Evolutionary conservation across 2,797 vertebrate species (phyloP).

Genomic region (Tamandua tetradactyla): DNA sequence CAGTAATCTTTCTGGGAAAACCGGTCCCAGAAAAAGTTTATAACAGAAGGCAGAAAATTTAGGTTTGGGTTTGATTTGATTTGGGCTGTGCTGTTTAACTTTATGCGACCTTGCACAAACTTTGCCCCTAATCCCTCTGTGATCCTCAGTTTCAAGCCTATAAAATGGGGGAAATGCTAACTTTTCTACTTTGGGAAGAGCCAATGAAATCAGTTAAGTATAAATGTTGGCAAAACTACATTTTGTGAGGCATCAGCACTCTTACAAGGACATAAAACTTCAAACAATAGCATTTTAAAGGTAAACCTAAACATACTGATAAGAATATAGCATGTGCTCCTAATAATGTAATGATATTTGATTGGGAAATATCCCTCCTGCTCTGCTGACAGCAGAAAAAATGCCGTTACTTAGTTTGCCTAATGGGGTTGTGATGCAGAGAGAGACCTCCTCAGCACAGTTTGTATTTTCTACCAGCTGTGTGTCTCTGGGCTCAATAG

Average conservation of each 20-base stretch:
- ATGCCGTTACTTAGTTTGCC: background rate
- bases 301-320: background rate
- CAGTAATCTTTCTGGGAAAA: background rate
- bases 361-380: background rate
- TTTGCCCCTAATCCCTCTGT: no score
- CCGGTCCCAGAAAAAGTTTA: background rate
- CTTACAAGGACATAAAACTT: background rate
- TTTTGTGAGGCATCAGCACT: background rate
- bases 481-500: background rate
- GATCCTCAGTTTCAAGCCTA: background rate
- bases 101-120: background rate
- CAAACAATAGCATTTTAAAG: background rate
- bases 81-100: background rate
- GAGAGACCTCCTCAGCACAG: background rate
- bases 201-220: background rate
- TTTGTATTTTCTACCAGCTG: background rate
- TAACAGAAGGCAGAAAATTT: background rate
- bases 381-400: background rate
- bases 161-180: background rate
- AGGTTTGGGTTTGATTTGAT: background rate
- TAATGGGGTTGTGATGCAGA: accelerated
- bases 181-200: background rate
- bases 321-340: background rate
- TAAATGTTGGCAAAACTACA: background rate
- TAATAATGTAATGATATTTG: background rate